Percentiles rank a stretch among this genome's conserved stretches.
Conservation (phyloP, 2,888 invertebrate genomes). For the Eupithecia pulchellata region DNA sequence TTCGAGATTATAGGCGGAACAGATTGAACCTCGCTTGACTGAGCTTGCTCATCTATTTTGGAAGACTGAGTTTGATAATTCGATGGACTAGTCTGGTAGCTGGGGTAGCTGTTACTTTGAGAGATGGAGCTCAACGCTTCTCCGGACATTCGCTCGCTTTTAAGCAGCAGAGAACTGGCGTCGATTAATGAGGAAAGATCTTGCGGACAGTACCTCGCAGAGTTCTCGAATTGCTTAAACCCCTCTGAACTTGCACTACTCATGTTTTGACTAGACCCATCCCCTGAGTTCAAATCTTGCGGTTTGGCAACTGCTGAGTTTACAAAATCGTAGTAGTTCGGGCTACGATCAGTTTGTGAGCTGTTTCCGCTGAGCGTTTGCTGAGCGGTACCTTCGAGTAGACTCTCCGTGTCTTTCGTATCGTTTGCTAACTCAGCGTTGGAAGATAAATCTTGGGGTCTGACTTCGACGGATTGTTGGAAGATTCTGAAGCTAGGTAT, state of each 20-base stretch:
- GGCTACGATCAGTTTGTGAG: slow-evolving; percentile 55
- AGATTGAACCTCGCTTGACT: slow-evolving; percentile 55
- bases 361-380: slow-evolving; percentile 58
- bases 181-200: slow-evolving; percentile 69
- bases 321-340: slow-evolving; percentile 73
- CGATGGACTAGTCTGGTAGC: slow-evolving; percentile 3
- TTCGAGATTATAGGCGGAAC: slow-evolving; percentile 66
- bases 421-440: slow-evolving; percentile 45
- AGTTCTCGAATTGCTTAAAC: slow-evolving; percentile 68
- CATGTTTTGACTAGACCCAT: slow-evolving; percentile 64
- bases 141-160: slow-evolving; percentile 65
- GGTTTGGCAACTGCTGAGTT: slow-evolving; percentile 64
- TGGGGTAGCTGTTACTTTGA: not conserved
- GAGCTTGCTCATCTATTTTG: slow-evolving; percentile 44
- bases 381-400: slow-evolving; percentile 63
- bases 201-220: slow-evolving; percentile 66
- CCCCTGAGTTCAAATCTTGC: slow-evolving; percentile 61
- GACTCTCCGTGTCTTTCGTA: slow-evolving; percentile 53
- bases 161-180: slow-evolving; percentile 65
- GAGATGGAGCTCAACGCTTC: slow-evolving; percentile 53
- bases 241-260: slow-evolving; percentile 67
- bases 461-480: slow-evolving; percentile 65
- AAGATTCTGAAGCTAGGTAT: slow-evolving; percentile 64
- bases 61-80: slow-evolving; percentile 17
- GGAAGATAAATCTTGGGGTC: slow-evolving; percentile 61